Evolutionary conservation across 2,797 vertebrate species (phyloP).

Genomic region (Peromyscus attwateri): DNA sequence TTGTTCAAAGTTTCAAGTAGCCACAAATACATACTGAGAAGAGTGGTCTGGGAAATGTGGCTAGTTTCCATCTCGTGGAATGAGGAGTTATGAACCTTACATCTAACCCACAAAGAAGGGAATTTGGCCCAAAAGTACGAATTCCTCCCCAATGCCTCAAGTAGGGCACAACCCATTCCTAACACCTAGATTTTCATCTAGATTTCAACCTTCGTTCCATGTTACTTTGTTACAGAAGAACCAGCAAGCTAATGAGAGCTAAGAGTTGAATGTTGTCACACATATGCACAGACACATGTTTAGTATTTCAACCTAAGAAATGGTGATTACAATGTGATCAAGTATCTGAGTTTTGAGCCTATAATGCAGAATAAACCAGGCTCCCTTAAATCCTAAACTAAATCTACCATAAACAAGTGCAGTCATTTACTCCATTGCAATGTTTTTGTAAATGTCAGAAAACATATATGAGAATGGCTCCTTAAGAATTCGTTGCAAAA

Average conservation of each 20-base stretch:
- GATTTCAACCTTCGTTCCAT: background rate
- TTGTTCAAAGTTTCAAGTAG: background rate
- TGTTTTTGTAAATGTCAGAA: background rate
- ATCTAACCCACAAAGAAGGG: background rate
- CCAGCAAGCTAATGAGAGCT: background rate
- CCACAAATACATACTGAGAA: background rate
- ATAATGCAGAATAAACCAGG: background rate
- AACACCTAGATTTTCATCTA: background rate
- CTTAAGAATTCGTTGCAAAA: background rate
- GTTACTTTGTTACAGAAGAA: background rate
- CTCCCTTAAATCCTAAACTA: background rate
- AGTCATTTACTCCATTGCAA: too few species aligned
- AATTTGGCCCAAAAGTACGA: background rate
- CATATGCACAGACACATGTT: background rate
- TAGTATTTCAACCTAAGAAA: background rate
- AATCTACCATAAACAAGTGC: conserved; percentile 10
- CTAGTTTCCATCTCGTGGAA: background rate
- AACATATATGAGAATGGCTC: too few species aligned
- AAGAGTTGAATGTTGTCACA: background rate
- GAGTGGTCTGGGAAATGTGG: background rate
- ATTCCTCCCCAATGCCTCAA: background rate
- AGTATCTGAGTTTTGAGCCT: background rate
- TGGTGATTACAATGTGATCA: background rate
- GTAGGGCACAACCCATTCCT: background rate
- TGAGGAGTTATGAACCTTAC: background rate